Conservation (phyloP, 2,888 invertebrate genomes). For the Philonicus albiceps region DNA sequence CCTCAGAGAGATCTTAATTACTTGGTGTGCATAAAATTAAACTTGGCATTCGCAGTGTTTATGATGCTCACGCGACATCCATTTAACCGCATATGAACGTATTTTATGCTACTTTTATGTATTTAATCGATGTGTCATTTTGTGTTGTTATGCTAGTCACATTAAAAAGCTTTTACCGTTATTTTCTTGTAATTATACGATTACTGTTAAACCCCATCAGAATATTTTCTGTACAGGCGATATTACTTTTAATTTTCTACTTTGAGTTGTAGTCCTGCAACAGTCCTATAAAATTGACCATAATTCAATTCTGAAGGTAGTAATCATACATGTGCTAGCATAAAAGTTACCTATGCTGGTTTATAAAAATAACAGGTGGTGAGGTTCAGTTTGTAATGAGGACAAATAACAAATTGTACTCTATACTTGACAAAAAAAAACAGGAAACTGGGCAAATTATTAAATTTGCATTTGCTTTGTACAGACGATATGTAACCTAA, state of each 20-base stretch:
- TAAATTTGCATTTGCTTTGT: neutral
- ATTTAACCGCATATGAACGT: neutral
- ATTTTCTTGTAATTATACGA: neutral
- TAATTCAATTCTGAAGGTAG: neutral
- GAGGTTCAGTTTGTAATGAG: neutral
- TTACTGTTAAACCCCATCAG: neutral
- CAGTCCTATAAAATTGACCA: neutral
- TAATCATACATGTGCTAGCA: neutral
- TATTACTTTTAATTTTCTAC: neutral
- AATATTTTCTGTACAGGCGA: neutral
- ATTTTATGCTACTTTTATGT: neutral
- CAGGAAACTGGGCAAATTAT: neutral
- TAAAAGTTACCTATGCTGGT: neutral
- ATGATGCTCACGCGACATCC: neutral
- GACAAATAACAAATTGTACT: neutral
- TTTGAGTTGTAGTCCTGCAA: neutral
- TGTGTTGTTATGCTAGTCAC: neutral
- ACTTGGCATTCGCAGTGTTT: neutral
- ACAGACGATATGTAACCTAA: too few relatives aligned
- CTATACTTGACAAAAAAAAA: neutral
- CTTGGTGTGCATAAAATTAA: neutral
- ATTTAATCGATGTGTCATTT: neutral
- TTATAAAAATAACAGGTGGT: neutral
- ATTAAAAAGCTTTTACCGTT: neutral
- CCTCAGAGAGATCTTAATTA: neutral